These are phyloP conservation scores for Drosophila santomea DNA, from an alignment of 1,140 invertebrate species.

Conservation along the genomic window DNA sequence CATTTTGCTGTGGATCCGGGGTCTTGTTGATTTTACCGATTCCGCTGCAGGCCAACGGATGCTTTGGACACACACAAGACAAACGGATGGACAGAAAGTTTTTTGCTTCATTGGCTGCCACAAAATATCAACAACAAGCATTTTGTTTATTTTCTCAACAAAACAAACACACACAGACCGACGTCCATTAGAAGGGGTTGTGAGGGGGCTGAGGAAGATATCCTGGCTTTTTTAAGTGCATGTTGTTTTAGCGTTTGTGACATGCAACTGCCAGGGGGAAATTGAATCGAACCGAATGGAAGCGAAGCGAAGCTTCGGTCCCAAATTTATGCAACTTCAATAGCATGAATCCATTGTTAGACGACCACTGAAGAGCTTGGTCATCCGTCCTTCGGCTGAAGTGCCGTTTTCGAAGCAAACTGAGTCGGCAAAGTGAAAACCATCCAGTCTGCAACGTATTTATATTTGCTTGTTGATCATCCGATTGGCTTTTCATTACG, in stretches of 20 bases:
- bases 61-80: slow-evolving; percentile 41
- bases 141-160: slow-evolving; percentile 80
- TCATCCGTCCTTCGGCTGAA: slow-evolving; percentile 25
- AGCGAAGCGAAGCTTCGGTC: slow-evolving; percentile 24
- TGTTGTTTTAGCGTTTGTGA: slow-evolving; percentile 79
- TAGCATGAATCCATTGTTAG: slow-evolving; percentile 71
- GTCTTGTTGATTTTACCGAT: slow-evolving; percentile 75
- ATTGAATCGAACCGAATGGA: slow-evolving; percentile 1
- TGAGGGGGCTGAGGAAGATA: slow-evolving; percentile 7
- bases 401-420: slow-evolving; percentile 29
- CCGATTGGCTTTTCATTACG: slow-evolving; percentile 43
- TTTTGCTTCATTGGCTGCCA: slow-evolving; percentile 82
- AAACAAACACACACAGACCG: slow-evolving; percentile 46
- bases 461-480: slow-evolving; percentile 55
- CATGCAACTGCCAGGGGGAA: slow-evolving; percentile 51
- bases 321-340: slow-evolving; percentile 76
- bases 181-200: slow-evolving; percentile 16
- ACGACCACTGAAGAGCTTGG: slow-evolving; percentile 46
- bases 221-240: slow-evolving; percentile 72
- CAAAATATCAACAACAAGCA: slow-evolving; percentile 82
- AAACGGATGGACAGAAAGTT: slow-evolving; percentile 46
- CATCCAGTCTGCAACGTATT: slow-evolving; percentile 15
- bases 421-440: slow-evolving; percentile 35
- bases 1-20: slow-evolving; percentile 9
- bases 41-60: slow-evolving; percentile 67